phyloP scores from a whole-genome alignment of 2,113 vertebrate genomes.

The Nothocercus nigrocapillus region DNA sequence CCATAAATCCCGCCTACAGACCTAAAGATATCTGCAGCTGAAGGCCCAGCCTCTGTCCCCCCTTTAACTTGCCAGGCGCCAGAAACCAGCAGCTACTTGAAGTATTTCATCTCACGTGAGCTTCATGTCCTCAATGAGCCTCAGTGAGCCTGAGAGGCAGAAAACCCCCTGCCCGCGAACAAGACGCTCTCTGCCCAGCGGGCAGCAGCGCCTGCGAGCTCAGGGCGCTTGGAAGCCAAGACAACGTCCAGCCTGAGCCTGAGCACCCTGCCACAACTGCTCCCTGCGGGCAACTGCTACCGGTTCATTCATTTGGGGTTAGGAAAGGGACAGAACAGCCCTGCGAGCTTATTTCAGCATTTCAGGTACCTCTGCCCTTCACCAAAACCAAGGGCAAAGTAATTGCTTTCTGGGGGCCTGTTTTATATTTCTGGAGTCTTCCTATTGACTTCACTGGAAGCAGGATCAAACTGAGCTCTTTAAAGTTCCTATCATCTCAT shows the following conservation, averaged over 20 bases:
- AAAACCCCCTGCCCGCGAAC: background rate
- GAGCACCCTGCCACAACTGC: background rate
- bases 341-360: background rate
- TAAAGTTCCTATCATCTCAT: background rate
- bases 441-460: background rate
- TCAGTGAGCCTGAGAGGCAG: background rate
- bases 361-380: background rate
- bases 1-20: background rate
- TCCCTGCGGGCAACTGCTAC: background rate
- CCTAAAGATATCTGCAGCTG: fast-evolving
- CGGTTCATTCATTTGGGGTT: background rate
- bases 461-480: background rate
- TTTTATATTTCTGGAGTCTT: background rate
- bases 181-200: background rate
- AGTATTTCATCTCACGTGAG: background rate
- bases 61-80: background rate
- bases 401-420: background rate
- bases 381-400: background rate
- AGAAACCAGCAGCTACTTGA: background rate
- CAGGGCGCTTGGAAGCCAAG: background rate
- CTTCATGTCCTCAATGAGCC: background rate
- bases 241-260: background rate
- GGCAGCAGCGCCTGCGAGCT: background rate
- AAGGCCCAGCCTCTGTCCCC: background rate
- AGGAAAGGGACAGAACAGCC: background rate